phyloP scores from a whole-genome alignment of 2,797 vertebrate genomes.

The Diplodus puntazzo region DNA sequence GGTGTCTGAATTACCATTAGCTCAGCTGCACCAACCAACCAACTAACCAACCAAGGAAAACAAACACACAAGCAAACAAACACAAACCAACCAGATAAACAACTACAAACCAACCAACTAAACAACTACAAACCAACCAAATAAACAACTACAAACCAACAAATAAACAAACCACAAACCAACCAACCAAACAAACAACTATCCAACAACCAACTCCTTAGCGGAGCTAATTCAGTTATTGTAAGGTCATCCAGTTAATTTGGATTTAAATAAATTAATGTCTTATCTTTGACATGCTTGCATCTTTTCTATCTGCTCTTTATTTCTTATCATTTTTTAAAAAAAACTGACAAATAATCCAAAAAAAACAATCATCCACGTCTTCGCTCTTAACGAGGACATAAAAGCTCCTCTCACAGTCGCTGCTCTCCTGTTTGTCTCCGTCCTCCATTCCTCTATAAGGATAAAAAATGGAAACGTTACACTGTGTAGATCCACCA shows the following conservation, averaged over 20 bases:
- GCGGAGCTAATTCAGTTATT: too few species aligned
- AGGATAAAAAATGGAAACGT: slow-evolving; percentile 38
- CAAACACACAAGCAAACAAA: too few species aligned
- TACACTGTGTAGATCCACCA: slow-evolving; percentile 37
- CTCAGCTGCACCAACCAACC: too few species aligned
- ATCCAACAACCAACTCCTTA: too few species aligned
- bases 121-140: too few species aligned
- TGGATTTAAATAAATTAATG: not conserved
- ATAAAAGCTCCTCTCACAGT: slow-evolving; percentile 12
- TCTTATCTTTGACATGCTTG: not conserved
- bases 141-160: too few species aligned
- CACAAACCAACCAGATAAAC: too few species aligned
- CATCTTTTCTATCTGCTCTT: not conserved
- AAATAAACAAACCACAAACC: too few species aligned
- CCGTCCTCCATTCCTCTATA: not conserved
- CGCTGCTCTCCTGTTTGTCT: slow-evolving; percentile 4
- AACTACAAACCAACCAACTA: too few species aligned
- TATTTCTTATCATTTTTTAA: not conserved
- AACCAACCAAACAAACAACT: too few species aligned
- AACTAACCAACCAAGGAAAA: too few species aligned
- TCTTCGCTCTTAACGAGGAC: not conserved
- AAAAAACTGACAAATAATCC: slow-evolving; percentile 19
- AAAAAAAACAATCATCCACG: not conserved
- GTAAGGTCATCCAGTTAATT: not conserved
- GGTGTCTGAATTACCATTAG: too few species aligned